These are phyloP conservation scores for Hemicrepidius hirtus DNA, from an alignment of 2,888 invertebrate genomes.

Conservation along the genomic window DNA sequence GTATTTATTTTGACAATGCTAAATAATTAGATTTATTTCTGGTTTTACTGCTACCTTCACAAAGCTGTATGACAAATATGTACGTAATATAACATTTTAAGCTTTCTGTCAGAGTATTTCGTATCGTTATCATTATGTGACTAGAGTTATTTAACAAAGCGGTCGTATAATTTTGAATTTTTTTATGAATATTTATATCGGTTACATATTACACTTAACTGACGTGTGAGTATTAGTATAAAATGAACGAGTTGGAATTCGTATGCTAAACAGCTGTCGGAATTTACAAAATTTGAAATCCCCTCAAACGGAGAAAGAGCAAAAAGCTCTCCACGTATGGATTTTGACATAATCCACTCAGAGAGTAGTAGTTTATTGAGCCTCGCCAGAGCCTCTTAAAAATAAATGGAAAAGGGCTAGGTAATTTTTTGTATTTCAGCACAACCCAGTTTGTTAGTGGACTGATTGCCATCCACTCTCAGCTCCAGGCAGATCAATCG, in stretches of 20 bases:
- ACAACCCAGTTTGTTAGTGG: slow-evolving; percentile 47
- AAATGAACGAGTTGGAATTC: slow-evolving; percentile 16
- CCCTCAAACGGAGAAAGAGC: slow-evolving; percentile 11
- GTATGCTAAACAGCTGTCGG: slow-evolving; percentile 22
- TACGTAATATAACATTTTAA: no score
- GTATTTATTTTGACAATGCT: no score
- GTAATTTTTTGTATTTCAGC: slow-evolving; percentile 44
- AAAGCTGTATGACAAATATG: no score
- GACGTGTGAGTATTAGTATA: slow-evolving; percentile 12
- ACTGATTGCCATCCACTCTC: slow-evolving; percentile 53
- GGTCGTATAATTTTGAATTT: not conserved
- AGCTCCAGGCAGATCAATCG: slow-evolving; percentile 52
- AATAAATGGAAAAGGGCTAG: slow-evolving; percentile 38
- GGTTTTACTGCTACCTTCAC: no score
- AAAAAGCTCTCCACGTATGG: slow-evolving; percentile 23
- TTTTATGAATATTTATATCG: slow-evolving; percentile 22
- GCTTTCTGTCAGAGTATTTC: no score
- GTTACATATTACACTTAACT: slow-evolving; percentile 11
- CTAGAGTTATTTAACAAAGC: not conserved
- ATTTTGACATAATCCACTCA: slow-evolving; percentile 22
- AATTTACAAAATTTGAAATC: slow-evolving; percentile 26
- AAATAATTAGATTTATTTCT: no score
- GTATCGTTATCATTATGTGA: not conserved
- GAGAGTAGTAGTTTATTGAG: slow-evolving; percentile 24
- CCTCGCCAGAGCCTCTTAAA: slow-evolving; percentile 24